Evolutionary conservation across 2,888 invertebrate genomes (phyloP), one percentile per base, ranked within the genome.

Genomic region (Thymelicus sylvestris): DNA sequence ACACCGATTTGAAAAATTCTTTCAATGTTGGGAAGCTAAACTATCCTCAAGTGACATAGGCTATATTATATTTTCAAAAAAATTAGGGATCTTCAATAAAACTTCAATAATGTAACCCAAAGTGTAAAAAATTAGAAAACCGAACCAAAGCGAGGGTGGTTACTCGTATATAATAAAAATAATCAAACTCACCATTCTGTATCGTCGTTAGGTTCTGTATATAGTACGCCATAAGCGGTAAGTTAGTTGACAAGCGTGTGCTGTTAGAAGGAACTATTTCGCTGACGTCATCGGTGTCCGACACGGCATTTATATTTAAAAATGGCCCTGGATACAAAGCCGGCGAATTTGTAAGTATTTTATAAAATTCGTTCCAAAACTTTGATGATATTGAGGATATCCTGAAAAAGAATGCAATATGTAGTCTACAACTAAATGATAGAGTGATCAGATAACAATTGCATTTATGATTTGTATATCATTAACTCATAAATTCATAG

Each of bases 361-460:
- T 90, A 78, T 90, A 90, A 73, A 87, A 86, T 75, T 91, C 89
- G 55, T 90, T 85, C 90, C 89, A 90, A 74, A 93, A 90, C 67
- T 80, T 86, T 0, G 80, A 77, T 15, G 86, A 81, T 1, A 91
- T 71, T 6, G 90, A 83, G 13, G 90, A 87, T 67, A 87, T 78
- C 72, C 93, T 93, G 76, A 72, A 84, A 83, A 48, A 39, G 7
- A 39, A 15, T 7, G 10, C 3, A 44, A 44, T 7, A 39, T 39
- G 3, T 39, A 39, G 39, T 39, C 6, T 39, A 39, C 39, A 39
- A 39, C 7, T 19, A 19, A 19, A 19, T 19, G 19, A n/a, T n/a
- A 19, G 19, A 19, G 1, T 19, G 19, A 19, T 19, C 19, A 19
- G 19, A 19, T 19, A 19, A 19, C 19, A 19, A 19, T 19, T 19